A percentile compares a stretch with the other conserved stretches of the same genome.
phyloP scores from a whole-genome alignment of 2,888 invertebrate species.

The Monopis laevigella region DNA sequence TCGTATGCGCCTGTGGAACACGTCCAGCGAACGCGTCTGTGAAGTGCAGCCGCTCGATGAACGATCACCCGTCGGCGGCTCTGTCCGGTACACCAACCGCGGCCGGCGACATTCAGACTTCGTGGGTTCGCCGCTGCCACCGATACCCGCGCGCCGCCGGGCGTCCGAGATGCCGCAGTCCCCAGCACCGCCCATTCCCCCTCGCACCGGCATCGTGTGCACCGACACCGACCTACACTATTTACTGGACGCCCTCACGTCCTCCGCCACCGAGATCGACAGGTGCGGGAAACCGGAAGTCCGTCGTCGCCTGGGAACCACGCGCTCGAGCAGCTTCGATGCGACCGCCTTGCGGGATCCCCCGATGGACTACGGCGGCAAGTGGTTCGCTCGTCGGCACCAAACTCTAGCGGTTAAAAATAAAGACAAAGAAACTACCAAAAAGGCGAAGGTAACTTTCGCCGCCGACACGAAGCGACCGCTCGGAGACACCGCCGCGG shows the following conservation, averaged over 20 bases:
- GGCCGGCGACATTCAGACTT: constrained; percentile 79
- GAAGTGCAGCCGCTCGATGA: constrained; percentile 85
- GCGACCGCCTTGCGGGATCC: constrained; percentile 74
- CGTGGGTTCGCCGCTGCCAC: constrained; percentile 68
- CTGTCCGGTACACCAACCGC: constrained; percentile 71
- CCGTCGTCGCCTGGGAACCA: constrained; percentile 70
- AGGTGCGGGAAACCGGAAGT: constrained; percentile 72
- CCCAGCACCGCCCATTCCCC: constrained; percentile 41
- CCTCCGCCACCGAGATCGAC: constrained; percentile 83
- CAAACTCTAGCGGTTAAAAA: constrained; percentile 77
- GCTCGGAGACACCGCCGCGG: constrained; percentile 67
- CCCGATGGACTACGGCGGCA: constrained; percentile 61
- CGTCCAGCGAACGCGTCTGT: constrained; percentile 81
- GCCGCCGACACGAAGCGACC: constrained; percentile 71
- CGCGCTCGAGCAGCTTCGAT: constrained; percentile 86
- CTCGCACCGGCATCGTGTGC: constrained; percentile 74
- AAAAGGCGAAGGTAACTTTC: constrained; percentile 65
- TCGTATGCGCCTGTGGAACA: constrained; percentile 86
- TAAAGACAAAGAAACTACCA: constrained; percentile 42
- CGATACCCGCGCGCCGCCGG: constrained; percentile 70
- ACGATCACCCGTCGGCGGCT: constrained; percentile 54
- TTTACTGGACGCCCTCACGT: constrained; percentile 81
- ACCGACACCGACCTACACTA: constrained; percentile 83
- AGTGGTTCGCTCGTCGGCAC: constrained; percentile 82
- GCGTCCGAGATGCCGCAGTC: constrained; percentile 79